Base-by-base conservation (phyloP, 2,888 invertebrate genomes). In the Temnothorax rugatulus region DNA sequence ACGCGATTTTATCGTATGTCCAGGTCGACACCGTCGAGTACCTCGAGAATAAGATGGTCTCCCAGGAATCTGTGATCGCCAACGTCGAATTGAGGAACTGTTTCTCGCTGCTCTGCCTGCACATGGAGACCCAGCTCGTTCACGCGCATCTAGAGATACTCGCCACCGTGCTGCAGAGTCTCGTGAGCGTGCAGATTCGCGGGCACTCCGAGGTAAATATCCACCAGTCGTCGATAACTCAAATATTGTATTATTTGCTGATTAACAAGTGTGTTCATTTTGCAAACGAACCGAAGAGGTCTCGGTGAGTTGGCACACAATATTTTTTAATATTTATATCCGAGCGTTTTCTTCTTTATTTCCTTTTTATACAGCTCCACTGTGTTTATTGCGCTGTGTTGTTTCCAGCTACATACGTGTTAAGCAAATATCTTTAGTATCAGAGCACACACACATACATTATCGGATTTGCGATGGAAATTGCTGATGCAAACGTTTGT, bases 61-160 rank as follows among this genome's bases (percentile, higher is more conserved):
- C 96, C 0, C 96, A 96, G 93, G 96, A 96, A 89, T 96, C 95
- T 66, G 96, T 96, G 15, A 96, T 96, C 83, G 96, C 96, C 0
- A 96, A 96, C 82, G 96, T 96, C 87, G 96, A 96, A 90, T 92
- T 96, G 64, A 95, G 96, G 87, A 96, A 96, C 84, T 96, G 96
- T 64, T 96, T 96, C 91, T 96, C 96, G 83, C 94, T 96, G 64
- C 96, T 96, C 90, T 96, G 96, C 92, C 95, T 96, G 25, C 95
- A 96, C 89, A 95, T 96, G 95, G 96, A 96, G 91, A 96, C 96
- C 0, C 96, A 96, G 88, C 93, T 96, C 57, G 96, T 96, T 5
- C 96, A 96, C 88, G 95, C 96, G 4, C 96, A 96, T 93, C 94
- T 96, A 82, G 96, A 96, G 91, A 96, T 96, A 61, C 94, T 96